Evolutionary conservation across 2,113 vertebrate genomes (phyloP).

Genomic region (Psettodes erumei): DNA sequence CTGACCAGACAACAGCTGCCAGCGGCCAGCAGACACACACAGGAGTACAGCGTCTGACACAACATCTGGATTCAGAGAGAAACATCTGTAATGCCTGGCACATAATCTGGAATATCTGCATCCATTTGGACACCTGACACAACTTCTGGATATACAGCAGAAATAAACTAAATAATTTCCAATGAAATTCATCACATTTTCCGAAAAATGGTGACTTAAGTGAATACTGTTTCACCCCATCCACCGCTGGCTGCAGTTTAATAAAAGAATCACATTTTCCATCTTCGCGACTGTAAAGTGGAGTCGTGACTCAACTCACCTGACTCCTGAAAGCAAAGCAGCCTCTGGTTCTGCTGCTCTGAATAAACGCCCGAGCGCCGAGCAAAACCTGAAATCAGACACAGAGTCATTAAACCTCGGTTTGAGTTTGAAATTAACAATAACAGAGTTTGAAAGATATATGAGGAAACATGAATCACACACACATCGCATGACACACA

Average conservation of each 20-base stretch:
- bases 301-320: constrained; percentile 75
- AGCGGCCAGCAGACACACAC: constrained; percentile 61
- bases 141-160: background rate
- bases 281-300: no score
- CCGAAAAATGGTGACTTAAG: no score
- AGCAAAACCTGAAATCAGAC: constrained; percentile 73
- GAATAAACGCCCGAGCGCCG: constrained; percentile 63
- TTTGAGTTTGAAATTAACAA: no score
- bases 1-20: constrained; percentile 69
- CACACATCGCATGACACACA: constrained; percentile 2
- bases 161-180: no score
- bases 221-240: no score
- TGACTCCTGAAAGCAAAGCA: constrained; percentile 77
- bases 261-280: background rate
- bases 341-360: constrained; percentile 63
- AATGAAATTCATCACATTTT: no score
- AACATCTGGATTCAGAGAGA: constrained; percentile 72
- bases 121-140: background rate
- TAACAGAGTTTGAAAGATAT: no score
- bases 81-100: background rate
- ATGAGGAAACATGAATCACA: background rate
- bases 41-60: constrained; percentile 64
- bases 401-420: no score
- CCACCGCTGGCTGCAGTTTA: background rate
- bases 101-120: background rate